A percentile compares a stretch with the other conserved stretches of the same genome.
These are phyloP conservation scores for Syngnathus acus DNA, from an alignment of 2,797 vertebrate species.

Conservation along the genomic window DNA sequence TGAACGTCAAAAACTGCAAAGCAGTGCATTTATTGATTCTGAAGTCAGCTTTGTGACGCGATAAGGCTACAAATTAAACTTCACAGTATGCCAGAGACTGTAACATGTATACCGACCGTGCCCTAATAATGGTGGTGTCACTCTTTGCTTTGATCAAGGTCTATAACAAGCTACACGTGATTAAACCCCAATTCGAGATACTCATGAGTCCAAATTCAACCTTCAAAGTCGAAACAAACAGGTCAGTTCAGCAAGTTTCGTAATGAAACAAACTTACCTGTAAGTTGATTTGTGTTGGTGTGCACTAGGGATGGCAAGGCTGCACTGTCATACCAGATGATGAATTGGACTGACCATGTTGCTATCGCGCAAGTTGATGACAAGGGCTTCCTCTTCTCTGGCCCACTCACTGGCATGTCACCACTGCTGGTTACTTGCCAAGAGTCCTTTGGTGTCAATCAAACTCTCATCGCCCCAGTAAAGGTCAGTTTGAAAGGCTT, in stretches of 20 bases:
- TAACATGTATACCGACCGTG: constrained; percentile 29
- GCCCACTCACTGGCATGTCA: constrained; percentile 76
- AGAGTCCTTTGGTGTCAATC: constrained; percentile 89
- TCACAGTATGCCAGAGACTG: constrained; percentile 46
- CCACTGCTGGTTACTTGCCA: constrained; percentile 81
- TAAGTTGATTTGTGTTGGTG: background rate
- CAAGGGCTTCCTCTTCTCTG: constrained; percentile 78
- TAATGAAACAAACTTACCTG: background rate
- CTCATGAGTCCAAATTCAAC: constrained; percentile 90
- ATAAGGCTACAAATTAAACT: constrained; percentile 49
- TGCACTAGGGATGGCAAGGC: constrained; percentile 76
- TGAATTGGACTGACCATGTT: constrained; percentile 72
- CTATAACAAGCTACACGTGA: constrained; percentile 82
- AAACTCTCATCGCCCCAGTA: constrained; percentile 79
- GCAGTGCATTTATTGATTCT: constrained; percentile 18
- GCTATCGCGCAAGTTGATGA: constrained; percentile 77
- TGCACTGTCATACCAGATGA: constrained; percentile 74
- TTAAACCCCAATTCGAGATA: constrained; percentile 77
- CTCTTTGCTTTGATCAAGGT: constrained; percentile 72
- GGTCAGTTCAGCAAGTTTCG: constrained; percentile 58
- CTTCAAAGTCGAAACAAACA: constrained; percentile 86
- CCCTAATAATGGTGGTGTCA: constrained; percentile 36
- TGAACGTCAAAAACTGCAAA: constrained; percentile 16
- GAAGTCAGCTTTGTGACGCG: constrained; percentile 23
- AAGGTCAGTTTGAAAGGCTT: constrained; percentile 72